phyloP scores from a whole-genome alignment of 2,797 vertebrate species.

The Spea hammondii region DNA sequence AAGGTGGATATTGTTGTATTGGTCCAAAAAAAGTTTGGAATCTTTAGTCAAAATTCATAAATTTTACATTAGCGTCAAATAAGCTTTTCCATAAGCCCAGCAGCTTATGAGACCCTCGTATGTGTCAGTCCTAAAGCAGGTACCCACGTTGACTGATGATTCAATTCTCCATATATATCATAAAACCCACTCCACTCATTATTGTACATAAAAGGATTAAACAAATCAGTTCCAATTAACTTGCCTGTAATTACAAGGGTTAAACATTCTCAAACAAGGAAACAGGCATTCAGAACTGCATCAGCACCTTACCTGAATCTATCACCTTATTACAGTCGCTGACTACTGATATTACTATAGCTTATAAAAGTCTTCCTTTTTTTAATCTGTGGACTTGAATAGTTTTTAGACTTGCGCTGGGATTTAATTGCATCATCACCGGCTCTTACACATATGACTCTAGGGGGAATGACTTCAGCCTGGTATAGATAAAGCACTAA shows the following conservation, averaged over 20 bases:
- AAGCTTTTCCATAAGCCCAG: too few relatives aligned
- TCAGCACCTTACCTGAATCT: conserved; percentile 12
- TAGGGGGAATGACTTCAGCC: conserved; percentile 19
- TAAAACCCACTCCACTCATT: too few relatives aligned
- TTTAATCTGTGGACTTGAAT: conserved; percentile 44
- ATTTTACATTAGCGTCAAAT: too few relatives aligned
- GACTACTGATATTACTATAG: neutral
- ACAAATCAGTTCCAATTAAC: too few relatives aligned
- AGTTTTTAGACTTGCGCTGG: conserved; percentile 43
- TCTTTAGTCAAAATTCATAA: too few relatives aligned
- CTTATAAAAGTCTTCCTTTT: conserved; percentile 49
- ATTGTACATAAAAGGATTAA: too few relatives aligned
- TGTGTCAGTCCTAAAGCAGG: too few relatives aligned
- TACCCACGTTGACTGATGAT: too few relatives aligned
- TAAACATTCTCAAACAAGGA: neutral
- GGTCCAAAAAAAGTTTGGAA: too few relatives aligned
- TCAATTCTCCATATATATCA: too few relatives aligned
- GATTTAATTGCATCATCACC: conserved; percentile 58
- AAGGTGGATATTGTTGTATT: too few relatives aligned
- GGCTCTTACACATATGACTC: conserved; percentile 37
- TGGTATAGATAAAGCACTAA: neutral
- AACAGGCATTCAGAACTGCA: conserved; percentile 27
- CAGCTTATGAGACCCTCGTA: too few relatives aligned
- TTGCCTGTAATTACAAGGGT: neutral
- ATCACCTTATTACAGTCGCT: conserved; percentile 4